Evolutionary conservation across 2,888 invertebrate species (phyloP).

Genomic region (Polydrusus cervinus): DNA sequence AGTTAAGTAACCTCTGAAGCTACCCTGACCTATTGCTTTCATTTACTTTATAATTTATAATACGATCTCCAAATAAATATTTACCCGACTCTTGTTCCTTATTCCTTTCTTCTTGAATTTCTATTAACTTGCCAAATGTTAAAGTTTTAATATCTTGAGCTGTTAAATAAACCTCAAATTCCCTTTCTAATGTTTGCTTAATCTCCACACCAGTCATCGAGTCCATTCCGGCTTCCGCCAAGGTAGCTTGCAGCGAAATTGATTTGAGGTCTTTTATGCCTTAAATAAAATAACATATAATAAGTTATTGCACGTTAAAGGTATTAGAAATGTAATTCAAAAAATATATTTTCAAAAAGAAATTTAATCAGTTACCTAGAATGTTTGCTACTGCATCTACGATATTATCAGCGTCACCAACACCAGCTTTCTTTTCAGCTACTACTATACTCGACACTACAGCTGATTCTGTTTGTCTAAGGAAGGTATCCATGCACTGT

Average conservation of each 20-base stretch:
- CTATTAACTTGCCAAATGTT: slow-evolving; percentile 79
- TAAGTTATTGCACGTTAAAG: too few relatives aligned
- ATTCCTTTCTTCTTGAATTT: not conserved
- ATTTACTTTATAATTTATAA: too few relatives aligned
- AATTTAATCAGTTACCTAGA: slow-evolving; percentile 71
- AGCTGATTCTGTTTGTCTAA: slow-evolving; percentile 76
- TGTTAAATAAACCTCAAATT: slow-evolving; percentile 89
- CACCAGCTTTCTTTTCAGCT: slow-evolving; percentile 83
- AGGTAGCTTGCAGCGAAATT: slow-evolving; percentile 79
- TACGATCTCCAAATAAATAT: too few relatives aligned
- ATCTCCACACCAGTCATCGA: slow-evolving; percentile 98
- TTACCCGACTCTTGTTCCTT: not conserved
- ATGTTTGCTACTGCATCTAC: slow-evolving; percentile 80
- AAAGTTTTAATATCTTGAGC: slow-evolving; percentile 89
- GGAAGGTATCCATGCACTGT: slow-evolving; percentile 78
- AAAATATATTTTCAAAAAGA: not conserved
- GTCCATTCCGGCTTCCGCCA: slow-evolving; percentile 96
- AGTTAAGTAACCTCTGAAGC: too few relatives aligned
- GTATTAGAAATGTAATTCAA: too few relatives aligned
- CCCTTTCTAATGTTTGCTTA: slow-evolving; percentile 91
- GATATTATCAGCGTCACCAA: slow-evolving; percentile 77
- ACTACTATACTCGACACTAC: slow-evolving; percentile 89
- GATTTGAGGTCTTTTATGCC: slow-evolving; percentile 75
- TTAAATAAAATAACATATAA: not conserved
- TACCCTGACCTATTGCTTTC: too few relatives aligned